Evolutionary conservation across 2,797 vertebrate species (phyloP).

Genomic region (Molossus molossus): DNA sequence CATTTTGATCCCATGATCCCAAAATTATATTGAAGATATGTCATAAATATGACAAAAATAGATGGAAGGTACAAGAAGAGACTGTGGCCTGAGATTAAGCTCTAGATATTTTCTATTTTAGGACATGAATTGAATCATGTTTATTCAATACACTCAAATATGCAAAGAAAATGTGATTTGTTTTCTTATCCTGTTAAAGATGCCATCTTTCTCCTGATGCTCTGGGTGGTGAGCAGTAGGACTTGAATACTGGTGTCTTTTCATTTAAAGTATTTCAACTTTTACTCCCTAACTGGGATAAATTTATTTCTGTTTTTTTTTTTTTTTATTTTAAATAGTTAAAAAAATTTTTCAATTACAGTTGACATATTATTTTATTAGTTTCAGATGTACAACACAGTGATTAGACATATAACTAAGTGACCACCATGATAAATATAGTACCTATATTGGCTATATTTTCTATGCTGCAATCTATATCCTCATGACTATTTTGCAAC

Average conservation of each 20-base stretch:
- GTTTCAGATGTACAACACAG: no score
- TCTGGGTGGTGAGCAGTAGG: background rate
- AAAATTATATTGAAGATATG: background rate
- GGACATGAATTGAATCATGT: no score
- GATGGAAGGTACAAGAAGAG: background rate
- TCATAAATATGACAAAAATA: background rate
- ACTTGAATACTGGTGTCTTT: background rate
- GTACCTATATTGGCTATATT: no score
- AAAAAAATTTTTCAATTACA: no score
- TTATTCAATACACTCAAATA: background rate
- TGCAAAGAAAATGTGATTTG: background rate
- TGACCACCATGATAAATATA: no score
- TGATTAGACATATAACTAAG: no score
- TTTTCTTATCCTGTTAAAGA: background rate
- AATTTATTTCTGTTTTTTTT: background rate
- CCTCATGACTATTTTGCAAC: no score
- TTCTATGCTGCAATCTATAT: no score
- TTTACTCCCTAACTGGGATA: background rate
- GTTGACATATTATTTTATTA: no score
- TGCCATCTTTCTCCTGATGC: background rate
- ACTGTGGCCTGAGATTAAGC: background rate
- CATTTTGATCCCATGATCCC: background rate
- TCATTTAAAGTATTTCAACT: background rate
- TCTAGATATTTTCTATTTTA: background rate
- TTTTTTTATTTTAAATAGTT: no score